Base-by-base conservation (phyloP, 1,140 invertebrate species). In the Hyles vespertilio region DNA sequence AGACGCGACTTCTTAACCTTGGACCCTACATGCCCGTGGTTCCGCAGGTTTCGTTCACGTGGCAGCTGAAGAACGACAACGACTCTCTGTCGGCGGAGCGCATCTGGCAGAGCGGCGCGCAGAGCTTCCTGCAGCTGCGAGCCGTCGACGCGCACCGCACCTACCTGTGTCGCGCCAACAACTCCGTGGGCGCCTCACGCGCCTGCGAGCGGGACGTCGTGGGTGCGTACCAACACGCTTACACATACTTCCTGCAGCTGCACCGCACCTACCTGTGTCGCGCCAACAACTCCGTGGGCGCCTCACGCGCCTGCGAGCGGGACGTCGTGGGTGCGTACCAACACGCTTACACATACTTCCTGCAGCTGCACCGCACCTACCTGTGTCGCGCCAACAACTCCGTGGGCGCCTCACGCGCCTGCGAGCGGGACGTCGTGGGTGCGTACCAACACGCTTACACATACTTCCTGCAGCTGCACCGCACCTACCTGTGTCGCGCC, bases 91-190 rank as follows among this genome's bases (percentile, higher is more conserved):
- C 93, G 59, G 90, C 85, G 60, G 88, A 90, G 72, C 87, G 82
- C 60, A 87, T 92, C 32, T 77, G 83, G 59, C 89, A 91, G 61
- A 72, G 79, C 47, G 91, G 91, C 6, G 77, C 91, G 3, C 91
- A 92, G 65, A 94, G 94, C 79, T 92, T 91, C 75, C 87, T 96
- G 6, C 90, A 90, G 3, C 81, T 95, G n/a, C 92, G 94, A 69
- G 89, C 90, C 33, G 90, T 93, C 11, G 92, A 93, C 51, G 91
- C 92, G 52, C 93, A 93, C 69, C 58, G 96, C 46, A 96, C 94
- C 7, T 98, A 97, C 82, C 91, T 94, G 54, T 98, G 96, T 81
- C 91, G 93, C 58, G 95, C 94, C 4, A 96, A 95, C 81, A 98
- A 98, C 86, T 91, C 93, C 2, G 93, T 97, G 9, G 96, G 96